These are phyloP conservation scores for Phodopus roborovskii DNA, from an alignment of 2,113 vertebrate genomes.

Conservation along the genomic window DNA sequence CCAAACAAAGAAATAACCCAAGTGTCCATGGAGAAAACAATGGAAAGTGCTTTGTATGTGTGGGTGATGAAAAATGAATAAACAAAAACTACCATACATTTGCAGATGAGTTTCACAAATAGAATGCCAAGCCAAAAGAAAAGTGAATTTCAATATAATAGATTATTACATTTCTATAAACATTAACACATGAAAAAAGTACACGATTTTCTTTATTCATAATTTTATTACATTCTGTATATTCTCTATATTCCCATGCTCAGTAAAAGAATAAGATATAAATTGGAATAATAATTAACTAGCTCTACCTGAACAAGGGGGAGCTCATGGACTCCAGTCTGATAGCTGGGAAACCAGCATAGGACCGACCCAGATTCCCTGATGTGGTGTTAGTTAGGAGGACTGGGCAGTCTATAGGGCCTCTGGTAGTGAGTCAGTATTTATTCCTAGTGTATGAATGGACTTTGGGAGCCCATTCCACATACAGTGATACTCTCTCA, in stretches of 20 bases:
- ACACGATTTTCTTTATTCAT: neutral
- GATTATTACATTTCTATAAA: slow-evolving; percentile 34
- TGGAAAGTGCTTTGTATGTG: neutral
- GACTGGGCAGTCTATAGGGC: too few species aligned
- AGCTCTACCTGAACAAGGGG: neutral
- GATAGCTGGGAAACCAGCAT: too few species aligned
- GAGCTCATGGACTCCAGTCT: too few species aligned
- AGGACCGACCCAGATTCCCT: too few species aligned
- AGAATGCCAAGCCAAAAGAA: neutral
- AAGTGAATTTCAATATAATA: neutral
- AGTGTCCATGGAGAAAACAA: neutral
- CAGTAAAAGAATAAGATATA: slow-evolving; percentile 24
- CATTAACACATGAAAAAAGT: slow-evolving; percentile 10
- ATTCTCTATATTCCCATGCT: neutral
- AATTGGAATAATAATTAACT: slow-evolving; percentile 38
- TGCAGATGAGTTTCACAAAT: slow-evolving; percentile 11
- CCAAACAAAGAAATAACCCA: slow-evolving; percentile 27
- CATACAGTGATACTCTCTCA: too few species aligned
- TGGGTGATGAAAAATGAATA: neutral
- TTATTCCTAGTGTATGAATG: too few species aligned
- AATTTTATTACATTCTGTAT: neutral
- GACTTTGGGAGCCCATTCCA: too few species aligned
- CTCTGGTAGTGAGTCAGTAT: too few species aligned
- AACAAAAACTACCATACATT: neutral
- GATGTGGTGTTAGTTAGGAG: too few species aligned